These are phyloP conservation scores for Clarias laeviceps DNA, from an alignment of 2,797 vertebrate genomes.

Conservation along the genomic window DNA sequence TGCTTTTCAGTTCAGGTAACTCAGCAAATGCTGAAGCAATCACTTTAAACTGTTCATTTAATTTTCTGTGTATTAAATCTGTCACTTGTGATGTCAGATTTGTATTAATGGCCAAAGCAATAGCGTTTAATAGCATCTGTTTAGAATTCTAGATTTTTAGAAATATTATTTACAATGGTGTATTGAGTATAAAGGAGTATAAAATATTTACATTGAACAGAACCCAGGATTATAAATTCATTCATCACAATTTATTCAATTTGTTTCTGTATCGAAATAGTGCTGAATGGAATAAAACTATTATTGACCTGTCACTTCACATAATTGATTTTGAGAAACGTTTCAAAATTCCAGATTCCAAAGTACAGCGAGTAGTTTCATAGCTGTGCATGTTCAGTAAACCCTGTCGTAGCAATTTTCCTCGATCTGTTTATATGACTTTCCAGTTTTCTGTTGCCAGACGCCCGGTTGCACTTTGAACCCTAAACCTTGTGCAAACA, in stretches of 20 bases:
- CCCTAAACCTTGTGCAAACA: slow-evolving; percentile 55
- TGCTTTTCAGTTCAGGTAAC: not conserved
- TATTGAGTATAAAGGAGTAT: not conserved
- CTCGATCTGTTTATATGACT: slow-evolving; percentile 63
- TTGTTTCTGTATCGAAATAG: not conserved
- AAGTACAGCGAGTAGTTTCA: not conserved
- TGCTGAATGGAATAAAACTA: not conserved
- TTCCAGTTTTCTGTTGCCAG: slow-evolving; percentile 60
- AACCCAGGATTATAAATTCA: not conserved
- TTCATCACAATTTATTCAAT: not conserved
- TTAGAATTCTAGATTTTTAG: not conserved
- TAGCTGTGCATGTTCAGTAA: slow-evolving; percentile 15
- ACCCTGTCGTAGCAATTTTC: slow-evolving; percentile 33
- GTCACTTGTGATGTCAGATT: not conserved
- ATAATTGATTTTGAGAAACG: not conserved
- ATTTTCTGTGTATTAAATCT: not conserved
- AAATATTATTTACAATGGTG: not conserved
- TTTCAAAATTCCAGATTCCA: not conserved
- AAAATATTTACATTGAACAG: not conserved
- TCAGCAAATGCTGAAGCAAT: not conserved
- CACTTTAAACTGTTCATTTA: slow-evolving; percentile 3
- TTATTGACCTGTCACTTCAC: not conserved
- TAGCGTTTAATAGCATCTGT: not conserved
- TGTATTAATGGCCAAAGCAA: not conserved
- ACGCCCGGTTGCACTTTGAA: slow-evolving; percentile 61